These are phyloP conservation scores for Chaetorhynchus papuensis DNA, from an alignment of 2,113 vertebrate genomes.

Conservation along the genomic window DNA sequence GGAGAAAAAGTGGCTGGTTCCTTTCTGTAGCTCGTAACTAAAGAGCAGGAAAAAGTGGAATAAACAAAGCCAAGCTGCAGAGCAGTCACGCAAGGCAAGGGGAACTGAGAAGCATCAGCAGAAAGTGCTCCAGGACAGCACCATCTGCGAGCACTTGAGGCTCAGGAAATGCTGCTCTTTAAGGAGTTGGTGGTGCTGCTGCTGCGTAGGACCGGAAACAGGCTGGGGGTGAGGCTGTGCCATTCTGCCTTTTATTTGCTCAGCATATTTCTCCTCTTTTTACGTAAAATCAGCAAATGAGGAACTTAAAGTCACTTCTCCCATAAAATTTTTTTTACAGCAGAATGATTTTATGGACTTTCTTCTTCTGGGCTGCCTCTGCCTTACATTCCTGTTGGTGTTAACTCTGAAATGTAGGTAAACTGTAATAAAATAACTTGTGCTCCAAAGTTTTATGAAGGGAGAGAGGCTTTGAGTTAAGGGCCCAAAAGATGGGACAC, in stretches of 20 bases:
- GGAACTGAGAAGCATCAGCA: constrained; percentile 41
- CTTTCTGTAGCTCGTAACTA: neutral
- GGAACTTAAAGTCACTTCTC: neutral
- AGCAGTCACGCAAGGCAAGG: constrained; percentile 19
- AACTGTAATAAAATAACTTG: neutral
- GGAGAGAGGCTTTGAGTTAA: neutral
- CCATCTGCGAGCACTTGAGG: constrained; percentile 34
- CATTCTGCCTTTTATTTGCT: constrained; percentile 3
- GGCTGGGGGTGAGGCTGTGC: neutral
- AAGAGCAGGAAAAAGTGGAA: constrained; percentile 21
- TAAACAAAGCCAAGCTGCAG: constrained; percentile 38
- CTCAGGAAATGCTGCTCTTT: constrained; percentile 48
- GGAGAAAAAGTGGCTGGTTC: neutral
- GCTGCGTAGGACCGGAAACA: neutral
- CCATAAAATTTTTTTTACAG: neutral
- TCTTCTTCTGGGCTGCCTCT: neutral
- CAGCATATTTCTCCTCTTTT: constrained; percentile 34
- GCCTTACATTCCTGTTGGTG: neutral
- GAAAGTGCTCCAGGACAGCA: constrained; percentile 23
- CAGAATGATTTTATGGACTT: neutral
- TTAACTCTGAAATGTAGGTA: neutral
- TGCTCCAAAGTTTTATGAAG: neutral
- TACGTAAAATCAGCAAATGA: neutral
- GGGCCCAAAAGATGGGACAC: neutral
- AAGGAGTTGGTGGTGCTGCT: neutral